phyloP scores from a whole-genome alignment of 2,797 vertebrate species.

The Ctenosaura bakeri region DNA sequence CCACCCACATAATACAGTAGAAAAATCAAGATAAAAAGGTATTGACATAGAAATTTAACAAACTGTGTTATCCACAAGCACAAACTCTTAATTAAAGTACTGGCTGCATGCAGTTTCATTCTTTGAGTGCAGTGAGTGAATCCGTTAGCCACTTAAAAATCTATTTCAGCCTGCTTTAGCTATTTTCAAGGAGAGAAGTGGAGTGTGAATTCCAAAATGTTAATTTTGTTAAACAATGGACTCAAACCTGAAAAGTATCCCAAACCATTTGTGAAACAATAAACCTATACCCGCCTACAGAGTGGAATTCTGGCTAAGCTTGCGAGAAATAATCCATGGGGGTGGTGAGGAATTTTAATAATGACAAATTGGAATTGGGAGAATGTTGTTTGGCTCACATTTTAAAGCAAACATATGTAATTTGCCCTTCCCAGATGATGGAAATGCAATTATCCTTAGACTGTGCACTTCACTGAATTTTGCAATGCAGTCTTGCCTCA shows the following conservation, averaged over 20 bases:
- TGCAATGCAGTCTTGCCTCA: not conserved
- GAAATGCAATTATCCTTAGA: not conserved
- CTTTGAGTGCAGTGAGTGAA: constrained; percentile 63
- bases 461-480: not conserved
- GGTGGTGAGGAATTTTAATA: constrained; percentile 39
- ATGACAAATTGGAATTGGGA: constrained; percentile 1
- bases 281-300: constrained; percentile 1
- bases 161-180: constrained; percentile 68
- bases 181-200: constrained; percentile 61
- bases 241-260: constrained; percentile 54
- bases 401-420: not conserved
- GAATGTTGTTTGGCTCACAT: not conserved
- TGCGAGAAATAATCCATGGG: constrained; percentile 10
- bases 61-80: constrained; percentile 53
- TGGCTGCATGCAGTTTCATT: constrained; percentile 60
- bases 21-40: constrained; percentile 59
- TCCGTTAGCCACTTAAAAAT: constrained; percentile 61
- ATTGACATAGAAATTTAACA: constrained; percentile 56
- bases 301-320: not conserved
- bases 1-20: constrained; percentile 45
- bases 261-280: constrained; percentile 42
- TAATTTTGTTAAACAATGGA: constrained; percentile 61
- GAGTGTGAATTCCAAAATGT: constrained; percentile 66
- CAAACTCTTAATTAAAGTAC: constrained; percentile 64
- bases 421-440: not conserved